A percentile compares a stretch with the other conserved stretches of the same genome.
phyloP scores from a whole-genome alignment of 2,888 invertebrate species.

The Tetanocera ferruginea region DNA sequence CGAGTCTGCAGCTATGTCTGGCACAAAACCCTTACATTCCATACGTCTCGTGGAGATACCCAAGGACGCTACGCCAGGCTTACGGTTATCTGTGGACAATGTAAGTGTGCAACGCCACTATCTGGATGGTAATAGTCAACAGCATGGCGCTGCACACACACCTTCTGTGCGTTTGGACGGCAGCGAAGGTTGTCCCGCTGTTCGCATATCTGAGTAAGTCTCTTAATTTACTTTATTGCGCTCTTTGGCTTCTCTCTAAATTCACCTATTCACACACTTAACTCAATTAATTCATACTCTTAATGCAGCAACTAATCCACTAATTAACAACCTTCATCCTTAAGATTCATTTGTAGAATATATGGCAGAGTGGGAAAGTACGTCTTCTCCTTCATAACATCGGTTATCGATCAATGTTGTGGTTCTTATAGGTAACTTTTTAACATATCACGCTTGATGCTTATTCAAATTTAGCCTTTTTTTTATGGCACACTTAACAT shows the following conservation, averaged over 20 bases:
- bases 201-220: slow-evolving; percentile 79
- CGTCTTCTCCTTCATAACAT: slow-evolving; percentile 79
- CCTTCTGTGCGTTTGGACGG: slow-evolving; percentile 53
- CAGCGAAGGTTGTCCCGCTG: slow-evolving; percentile 72
- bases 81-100: slow-evolving; percentile 72
- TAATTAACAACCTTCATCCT: slow-evolving; percentile 34
- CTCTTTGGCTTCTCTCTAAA: not conserved
- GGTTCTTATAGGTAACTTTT: slow-evolving; percentile 76
- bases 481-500: not conserved
- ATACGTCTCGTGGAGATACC: slow-evolving; percentile 89
- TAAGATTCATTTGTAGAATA: slow-evolving; percentile 72
- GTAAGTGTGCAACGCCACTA: slow-evolving; percentile 51
- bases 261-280: not conserved
- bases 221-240: not conserved
- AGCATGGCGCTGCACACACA: slow-evolving; percentile 38
- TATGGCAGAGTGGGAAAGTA: slow-evolving; percentile 79
- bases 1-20: slow-evolving; percentile 56
- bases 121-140: slow-evolving; percentile 35
- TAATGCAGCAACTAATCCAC: slow-evolving; percentile 32
- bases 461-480: not conserved
- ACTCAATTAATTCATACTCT: slow-evolving; percentile 1
- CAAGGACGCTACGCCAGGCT: slow-evolving; percentile 73
- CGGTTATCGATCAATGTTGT: slow-evolving; percentile 80
- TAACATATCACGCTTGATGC: slow-evolving; percentile 15
- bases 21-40: slow-evolving; percentile 78